Evolutionary conservation across 2,797 vertebrate genomes (phyloP).

Genomic region (Hafferia zeledoni): DNA sequence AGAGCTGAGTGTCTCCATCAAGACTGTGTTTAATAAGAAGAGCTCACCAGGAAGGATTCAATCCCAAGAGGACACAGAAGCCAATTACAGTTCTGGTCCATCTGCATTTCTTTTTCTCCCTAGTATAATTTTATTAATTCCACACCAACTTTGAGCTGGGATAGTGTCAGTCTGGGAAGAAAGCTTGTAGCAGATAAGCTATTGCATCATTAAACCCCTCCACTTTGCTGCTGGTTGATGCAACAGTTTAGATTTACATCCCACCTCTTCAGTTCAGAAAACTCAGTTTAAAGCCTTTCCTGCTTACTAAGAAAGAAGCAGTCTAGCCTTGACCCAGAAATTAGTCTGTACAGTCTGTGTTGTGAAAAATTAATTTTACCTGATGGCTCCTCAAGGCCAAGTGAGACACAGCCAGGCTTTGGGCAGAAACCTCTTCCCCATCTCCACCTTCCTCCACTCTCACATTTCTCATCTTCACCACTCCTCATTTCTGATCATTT

Average conservation of each 20-base stretch:
- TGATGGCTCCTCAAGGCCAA: neutral
- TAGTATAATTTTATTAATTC: neutral
- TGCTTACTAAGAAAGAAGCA: constrained; percentile 19
- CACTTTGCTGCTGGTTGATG: constrained; percentile 49
- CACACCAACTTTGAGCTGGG: neutral
- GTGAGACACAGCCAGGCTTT: neutral
- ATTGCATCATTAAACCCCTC: neutral
- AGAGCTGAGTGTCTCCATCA: neutral
- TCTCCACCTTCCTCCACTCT: neutral
- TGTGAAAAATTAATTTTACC: constrained; percentile 15
- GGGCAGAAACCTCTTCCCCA: neutral
- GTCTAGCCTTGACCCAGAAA: neutral
- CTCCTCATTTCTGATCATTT: neutral
- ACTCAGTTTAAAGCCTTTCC: constrained; percentile 45
- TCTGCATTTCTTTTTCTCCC: neutral
- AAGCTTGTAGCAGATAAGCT: constrained; percentile 34
- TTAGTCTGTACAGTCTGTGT: neutral
- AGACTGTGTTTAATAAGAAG: neutral
- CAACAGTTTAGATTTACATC: constrained; percentile 42
- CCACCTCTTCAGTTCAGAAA: constrained; percentile 27
- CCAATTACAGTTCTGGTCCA: neutral
- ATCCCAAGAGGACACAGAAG: neutral
- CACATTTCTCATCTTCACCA: neutral
- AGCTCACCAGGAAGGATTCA: neutral
- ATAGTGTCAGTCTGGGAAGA: neutral